Percentiles rank a stretch among this genome's conserved stretches.
Evolutionary conservation across 2,888 invertebrate species (phyloP).

Genomic region (Proisotoma minuta): DNA sequence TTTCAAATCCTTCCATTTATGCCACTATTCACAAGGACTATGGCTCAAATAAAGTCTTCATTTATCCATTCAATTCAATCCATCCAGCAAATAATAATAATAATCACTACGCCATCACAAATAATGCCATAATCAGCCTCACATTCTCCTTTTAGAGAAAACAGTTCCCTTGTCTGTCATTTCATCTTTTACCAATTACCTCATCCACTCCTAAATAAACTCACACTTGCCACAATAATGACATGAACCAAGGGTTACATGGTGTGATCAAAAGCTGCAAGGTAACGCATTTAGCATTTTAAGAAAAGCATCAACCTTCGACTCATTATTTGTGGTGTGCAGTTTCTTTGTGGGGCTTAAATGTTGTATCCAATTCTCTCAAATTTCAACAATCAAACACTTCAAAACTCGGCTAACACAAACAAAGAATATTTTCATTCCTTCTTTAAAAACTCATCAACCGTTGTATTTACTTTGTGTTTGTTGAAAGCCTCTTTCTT

Average conservation of each 20-base stretch:
- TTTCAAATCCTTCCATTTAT: slow-evolving; percentile 20
- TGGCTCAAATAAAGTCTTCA: not conserved
- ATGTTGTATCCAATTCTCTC: too few species aligned
- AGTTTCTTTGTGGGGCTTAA: too few species aligned
- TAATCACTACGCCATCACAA: not conserved
- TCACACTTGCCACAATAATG: slow-evolving; percentile 1
- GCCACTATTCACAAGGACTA: not conserved
- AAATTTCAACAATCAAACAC: too few species aligned
- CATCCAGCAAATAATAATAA: slow-evolving; percentile 2
- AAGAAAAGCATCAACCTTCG: too few species aligned
- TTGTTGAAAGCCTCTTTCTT: too few species aligned
- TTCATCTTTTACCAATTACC: slow-evolving; percentile 1
- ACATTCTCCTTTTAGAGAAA: slow-evolving; percentile 1
- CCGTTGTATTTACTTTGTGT: too few species aligned
- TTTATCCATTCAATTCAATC: not conserved
- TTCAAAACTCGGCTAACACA: too few species aligned
- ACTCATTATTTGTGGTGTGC: too few species aligned
- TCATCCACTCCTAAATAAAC: not conserved
- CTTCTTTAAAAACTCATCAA: too few species aligned
- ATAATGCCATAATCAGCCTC: not conserved
- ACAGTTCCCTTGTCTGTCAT: not conserved
- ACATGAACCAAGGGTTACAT: not conserved
- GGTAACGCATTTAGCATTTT: too few species aligned
- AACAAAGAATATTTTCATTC: too few species aligned
- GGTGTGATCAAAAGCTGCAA: too few species aligned